These are phyloP conservation scores for Hydractinia symbiolongicarpus DNA, from an alignment of 30 jellyfish, hydroid and myxozoan species.

Conservation along the genomic window DNA sequence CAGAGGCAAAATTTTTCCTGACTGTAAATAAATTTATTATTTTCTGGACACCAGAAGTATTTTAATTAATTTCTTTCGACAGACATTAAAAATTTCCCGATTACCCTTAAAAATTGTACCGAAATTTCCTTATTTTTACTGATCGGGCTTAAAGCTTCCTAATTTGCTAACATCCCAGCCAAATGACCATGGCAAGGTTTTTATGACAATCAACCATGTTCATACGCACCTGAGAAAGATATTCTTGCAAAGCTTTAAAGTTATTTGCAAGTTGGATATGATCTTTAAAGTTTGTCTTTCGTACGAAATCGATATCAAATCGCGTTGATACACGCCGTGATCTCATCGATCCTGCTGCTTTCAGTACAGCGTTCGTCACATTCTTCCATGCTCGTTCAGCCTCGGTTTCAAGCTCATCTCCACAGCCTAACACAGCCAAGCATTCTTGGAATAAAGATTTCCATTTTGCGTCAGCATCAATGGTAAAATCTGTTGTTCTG, in stretches of 20 bases:
- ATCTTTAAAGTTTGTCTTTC: slow-evolving; percentile 10
- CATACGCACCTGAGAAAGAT: slow-evolving; percentile 31
- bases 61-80: too few relatives aligned
- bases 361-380: slow-evolving; percentile 18
- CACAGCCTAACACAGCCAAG: slow-evolving; percentile 32
- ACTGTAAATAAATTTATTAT: too few relatives aligned
- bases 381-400: slow-evolving; percentile 34
- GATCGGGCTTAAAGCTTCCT: too few relatives aligned
- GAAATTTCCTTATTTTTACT: too few relatives aligned
- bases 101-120: too few relatives aligned
- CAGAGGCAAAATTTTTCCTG: too few relatives aligned
- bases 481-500: slow-evolving; percentile 60
- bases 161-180: too few relatives aligned
- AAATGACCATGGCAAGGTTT: too few relatives aligned
- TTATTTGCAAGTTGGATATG: slow-evolving; percentile 20
- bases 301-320: slow-evolving; percentile 14
- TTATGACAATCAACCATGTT: too few relatives aligned
- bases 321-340: not conserved
- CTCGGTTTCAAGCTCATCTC: slow-evolving; percentile 18
- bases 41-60: too few relatives aligned
- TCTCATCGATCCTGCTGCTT: slow-evolving; percentile 14
- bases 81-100: too few relatives aligned
- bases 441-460: slow-evolving; percentile 59
- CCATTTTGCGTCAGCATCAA: slow-evolving; percentile 78
- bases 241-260: slow-evolving; percentile 35